These are phyloP conservation scores for Lichenostomus cassidix DNA, from an alignment of 2,113 vertebrate genomes.

Conservation along the genomic window DNA sequence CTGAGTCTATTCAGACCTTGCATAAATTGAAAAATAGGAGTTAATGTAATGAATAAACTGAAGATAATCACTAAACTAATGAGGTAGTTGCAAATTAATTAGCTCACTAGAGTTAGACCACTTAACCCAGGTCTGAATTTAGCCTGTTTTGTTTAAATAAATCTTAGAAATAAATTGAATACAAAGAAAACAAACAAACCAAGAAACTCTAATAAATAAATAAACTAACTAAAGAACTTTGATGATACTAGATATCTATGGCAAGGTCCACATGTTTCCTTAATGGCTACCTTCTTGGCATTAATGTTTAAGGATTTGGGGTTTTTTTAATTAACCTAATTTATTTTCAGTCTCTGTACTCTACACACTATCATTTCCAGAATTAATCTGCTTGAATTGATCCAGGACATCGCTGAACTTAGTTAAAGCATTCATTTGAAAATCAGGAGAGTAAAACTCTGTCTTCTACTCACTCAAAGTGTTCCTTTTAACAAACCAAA, in stretches of 20 bases:
- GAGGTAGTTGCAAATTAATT: conserved; percentile 25
- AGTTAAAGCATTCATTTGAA: neutral
- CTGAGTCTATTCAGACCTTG: neutral
- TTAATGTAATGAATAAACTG: conserved; percentile 40
- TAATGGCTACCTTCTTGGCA: neutral
- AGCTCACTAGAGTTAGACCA: neutral
- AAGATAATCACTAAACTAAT: conserved; percentile 51
- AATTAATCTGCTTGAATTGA: neutral
- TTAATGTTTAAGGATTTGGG: neutral
- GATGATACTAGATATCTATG: neutral
- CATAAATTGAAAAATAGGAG: neutral
- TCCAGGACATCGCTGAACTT: neutral
- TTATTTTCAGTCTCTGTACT: neutral
- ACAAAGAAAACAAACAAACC: neutral
- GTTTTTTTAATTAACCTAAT: neutral
- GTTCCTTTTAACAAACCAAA: conserved; percentile 31
- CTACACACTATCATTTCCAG: neutral
- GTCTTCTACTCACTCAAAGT: neutral
- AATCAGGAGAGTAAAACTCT: neutral
- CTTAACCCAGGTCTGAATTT: neutral
- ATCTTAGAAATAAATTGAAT: neutral
- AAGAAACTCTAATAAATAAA: neutral
- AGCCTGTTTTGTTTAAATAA: neutral
- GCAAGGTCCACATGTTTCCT: neutral
- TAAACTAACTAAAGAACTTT: neutral